Evolutionary conservation across 2,888 invertebrate species (phyloP), one percentile per base, ranked within the genome.

Genomic region (Xanthorhoe spadicearia): DNA sequence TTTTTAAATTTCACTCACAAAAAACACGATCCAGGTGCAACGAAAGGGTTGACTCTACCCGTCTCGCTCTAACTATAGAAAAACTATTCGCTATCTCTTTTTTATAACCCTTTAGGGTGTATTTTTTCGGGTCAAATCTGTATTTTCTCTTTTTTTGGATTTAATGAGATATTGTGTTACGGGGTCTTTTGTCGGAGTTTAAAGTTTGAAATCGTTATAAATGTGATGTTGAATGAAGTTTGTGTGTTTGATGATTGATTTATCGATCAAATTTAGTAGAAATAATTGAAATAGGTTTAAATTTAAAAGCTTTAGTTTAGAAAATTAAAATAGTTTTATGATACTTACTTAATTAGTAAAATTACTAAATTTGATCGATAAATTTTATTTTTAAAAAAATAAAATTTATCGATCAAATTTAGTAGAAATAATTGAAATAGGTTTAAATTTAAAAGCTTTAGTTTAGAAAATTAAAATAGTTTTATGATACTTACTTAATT

Each of bases 151-250:
- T 89, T 86, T 38, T 88, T 86, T 79, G 71, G 74, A 79, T 76
- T 85, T 90, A 93, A 92, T 90, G 90, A 92, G 90, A 90, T 90
- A 93, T 92, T 92, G 90, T 93, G 81, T 89, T 87, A 80, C 86
- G 83, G 77, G 77, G 70, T 74, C 83, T 83, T 86, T 74, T 74
- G 69, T 72, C 61, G 68, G 43, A 61, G 62, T 73, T 72, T 70
- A 73, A 71, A 73, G 67, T 74, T 74, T 65, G 17, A 59, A 68
- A 64, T 58, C 61, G 64, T 66, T 68, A 61, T 52, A 64, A 64
- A 67, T 69, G 49, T 65, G 53, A 8, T 61, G 58, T 64, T 56
- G 57, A 17, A 46, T 52, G 48, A 49, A 17, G 55, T 46, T 52
- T 63, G 19, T 50, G 35, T 46, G 23, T 46, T 56, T 28, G 10